Conservation (phyloP, 2,797 vertebrate species). For the Anas bahamensis region DNA sequence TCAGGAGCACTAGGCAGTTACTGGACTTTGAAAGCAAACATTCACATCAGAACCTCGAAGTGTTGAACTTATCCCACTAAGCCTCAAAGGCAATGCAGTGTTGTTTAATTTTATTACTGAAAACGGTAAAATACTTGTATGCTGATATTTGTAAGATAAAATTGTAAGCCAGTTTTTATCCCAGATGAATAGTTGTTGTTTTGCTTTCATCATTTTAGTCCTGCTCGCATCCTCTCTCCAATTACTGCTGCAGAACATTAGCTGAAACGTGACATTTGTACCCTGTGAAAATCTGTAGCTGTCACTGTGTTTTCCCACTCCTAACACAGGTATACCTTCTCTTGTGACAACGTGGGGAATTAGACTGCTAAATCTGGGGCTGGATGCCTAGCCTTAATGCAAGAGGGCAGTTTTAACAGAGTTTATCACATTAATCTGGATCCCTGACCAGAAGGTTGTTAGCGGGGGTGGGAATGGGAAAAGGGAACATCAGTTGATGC, state of each 20-base stretch:
- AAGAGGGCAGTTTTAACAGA: not conserved
- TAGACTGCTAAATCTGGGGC: not conserved
- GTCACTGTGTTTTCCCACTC: not conserved
- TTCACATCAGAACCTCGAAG: not conserved
- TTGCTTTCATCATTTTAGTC: not conserved
- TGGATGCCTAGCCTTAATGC: not conserved
- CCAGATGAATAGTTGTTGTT: not conserved
- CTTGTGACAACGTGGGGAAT: not conserved
- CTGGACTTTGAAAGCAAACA: not conserved
- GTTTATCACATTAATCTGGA: not conserved
- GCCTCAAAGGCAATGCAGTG: not conserved
- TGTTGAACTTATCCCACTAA: not conserved
- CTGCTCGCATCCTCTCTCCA: rapidly evolving
- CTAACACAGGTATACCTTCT: not conserved
- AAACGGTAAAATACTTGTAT: not conserved
- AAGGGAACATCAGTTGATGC: not conserved
- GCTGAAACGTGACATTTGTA: not conserved
- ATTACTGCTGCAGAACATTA: not conserved
- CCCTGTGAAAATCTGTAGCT: not conserved
- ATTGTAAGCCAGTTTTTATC: not conserved
- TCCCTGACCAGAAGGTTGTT: not conserved
- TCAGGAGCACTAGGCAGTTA: not conserved
- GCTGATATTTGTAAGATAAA: not conserved
- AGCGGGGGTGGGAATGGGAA: not conserved
- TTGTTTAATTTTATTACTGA: not conserved